Evolutionary conservation across 2,888 invertebrate genomes (phyloP).

Genomic region (Tinea pellionella): DNA sequence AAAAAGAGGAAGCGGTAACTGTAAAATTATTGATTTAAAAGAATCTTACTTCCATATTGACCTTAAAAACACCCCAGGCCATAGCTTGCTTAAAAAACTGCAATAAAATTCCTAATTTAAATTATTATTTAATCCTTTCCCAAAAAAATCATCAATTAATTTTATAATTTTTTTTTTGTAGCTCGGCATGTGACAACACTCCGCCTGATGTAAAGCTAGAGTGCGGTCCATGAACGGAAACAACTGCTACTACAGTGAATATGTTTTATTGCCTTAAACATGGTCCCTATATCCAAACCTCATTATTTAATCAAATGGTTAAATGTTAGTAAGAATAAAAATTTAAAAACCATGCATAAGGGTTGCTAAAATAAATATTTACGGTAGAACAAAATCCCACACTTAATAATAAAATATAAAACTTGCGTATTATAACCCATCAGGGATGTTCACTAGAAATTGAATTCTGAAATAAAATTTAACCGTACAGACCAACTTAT

Average conservation of each 20-base stretch:
- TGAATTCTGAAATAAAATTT: not conserved
- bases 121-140: no score
- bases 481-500: not conserved
- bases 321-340: no score
- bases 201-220: no score
- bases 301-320: no score
- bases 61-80: conserved; percentile 51
- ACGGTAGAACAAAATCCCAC: not conserved
- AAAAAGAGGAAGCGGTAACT: not conserved
- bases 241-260: no score
- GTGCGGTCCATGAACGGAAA: no score
- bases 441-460: conserved; percentile 20
- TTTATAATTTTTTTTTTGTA: no score
- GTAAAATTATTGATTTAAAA: not conserved
- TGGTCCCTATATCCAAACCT: no score
- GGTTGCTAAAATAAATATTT: not conserved
- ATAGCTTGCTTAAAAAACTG: conserved; percentile 54
- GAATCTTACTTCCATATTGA: conserved; percentile 57
- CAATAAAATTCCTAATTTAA: conserved; percentile 26
- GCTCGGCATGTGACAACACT: no score
- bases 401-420: conserved; percentile 16
- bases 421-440: conserved; percentile 56
- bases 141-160: no score
- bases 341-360: not conserved
- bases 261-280: no score